Evolutionary conservation across 2,113 vertebrate species (phyloP), one percentile per base, ranked within the genome.

Genomic region (Willisornis vidua): DNA sequence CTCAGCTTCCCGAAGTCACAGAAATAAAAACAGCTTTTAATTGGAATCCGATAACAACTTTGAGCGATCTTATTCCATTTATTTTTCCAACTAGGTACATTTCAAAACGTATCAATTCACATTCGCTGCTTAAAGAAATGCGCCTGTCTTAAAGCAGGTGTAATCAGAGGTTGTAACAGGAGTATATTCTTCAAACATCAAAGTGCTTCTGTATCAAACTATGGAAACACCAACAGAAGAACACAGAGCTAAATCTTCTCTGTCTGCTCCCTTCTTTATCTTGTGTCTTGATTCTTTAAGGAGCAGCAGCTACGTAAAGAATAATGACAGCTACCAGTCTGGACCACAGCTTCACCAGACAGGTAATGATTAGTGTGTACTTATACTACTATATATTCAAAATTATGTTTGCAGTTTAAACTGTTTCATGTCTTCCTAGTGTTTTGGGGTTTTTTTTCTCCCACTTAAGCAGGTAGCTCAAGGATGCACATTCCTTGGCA

Each of bases 391-490:
- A 48, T 29, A 51, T 26, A 22, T 45, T 75, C 39, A 75, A 85
- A 71, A 71, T 33, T 0, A 71, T 18, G 12, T 26, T n/a, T 75
- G 48, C 31, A 59, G 22, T 58, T 95, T 58, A 76, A 83, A 70
- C 35, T 51, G 37, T 37, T 83, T 72, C 23, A 25, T 59, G 54
- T 52, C 12, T 80, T 76, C 72, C 39, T 49, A 76, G 52, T 33
- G 14, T 5, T 49, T 19, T 14, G 33, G 23, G 3, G 0, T 5
- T 22, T 52, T 35, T 35, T 70, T 17, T 0, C 4, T 4, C 6
- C 13, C 6, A 58, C 28, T 78, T 51, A 63, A 74, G 48, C n/a
- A 48, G 22, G 19, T 51, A 43, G 23, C 15, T 39, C 54, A 81
- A 82, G 39, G 35, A 55, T 4, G 9, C 28, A n/a, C 20, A 31